Conservation (phyloP, 2,888 invertebrate genomes). For the Tholera decimalis region DNA sequence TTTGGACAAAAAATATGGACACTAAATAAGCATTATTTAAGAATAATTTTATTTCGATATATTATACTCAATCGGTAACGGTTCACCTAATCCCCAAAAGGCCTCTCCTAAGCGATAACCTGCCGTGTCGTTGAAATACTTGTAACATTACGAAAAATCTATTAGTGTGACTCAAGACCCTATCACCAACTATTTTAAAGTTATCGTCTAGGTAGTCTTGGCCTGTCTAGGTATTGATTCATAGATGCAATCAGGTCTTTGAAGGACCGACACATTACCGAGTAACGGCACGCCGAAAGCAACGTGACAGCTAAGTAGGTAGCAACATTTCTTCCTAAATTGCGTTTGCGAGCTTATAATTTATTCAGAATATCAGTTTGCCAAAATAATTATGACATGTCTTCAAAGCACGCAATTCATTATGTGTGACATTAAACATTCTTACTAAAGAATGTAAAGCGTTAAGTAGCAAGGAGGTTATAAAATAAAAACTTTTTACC, state of each 20-base stretch:
- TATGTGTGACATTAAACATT: constrained; percentile 26
- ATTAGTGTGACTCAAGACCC: constrained; percentile 65
- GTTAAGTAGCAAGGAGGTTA: constrained; percentile 26
- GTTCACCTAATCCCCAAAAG: constrained; percentile 67
- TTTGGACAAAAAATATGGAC: constrained; percentile 46
- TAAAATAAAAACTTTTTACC: too few species aligned
- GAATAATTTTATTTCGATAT: constrained; percentile 62
- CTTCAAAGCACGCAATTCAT: constrained; percentile 19
- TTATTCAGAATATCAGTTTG: constrained; percentile 51
- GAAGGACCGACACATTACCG: constrained; percentile 28
- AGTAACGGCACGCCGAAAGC: constrained; percentile 34
- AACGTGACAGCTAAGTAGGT: constrained; percentile 39
- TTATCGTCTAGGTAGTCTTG: constrained; percentile 45
- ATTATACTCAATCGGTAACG: constrained; percentile 65
- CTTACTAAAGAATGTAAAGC: constrained; percentile 29
- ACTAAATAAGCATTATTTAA: constrained; percentile 51
- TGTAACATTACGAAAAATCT: constrained; percentile 68
- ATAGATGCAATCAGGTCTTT: constrained; percentile 37
- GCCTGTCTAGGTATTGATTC: constrained; percentile 43
- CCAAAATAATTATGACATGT: constrained; percentile 36
- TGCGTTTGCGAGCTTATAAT: constrained; percentile 42
- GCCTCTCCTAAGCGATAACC: constrained; percentile 72
- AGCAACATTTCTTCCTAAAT: constrained; percentile 44
- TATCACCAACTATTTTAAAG: constrained; percentile 58
- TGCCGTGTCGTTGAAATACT: constrained; percentile 68